phyloP scores from a whole-genome alignment of 2,113 vertebrate species.

The Apistogramma diplotaenia region DNA sequence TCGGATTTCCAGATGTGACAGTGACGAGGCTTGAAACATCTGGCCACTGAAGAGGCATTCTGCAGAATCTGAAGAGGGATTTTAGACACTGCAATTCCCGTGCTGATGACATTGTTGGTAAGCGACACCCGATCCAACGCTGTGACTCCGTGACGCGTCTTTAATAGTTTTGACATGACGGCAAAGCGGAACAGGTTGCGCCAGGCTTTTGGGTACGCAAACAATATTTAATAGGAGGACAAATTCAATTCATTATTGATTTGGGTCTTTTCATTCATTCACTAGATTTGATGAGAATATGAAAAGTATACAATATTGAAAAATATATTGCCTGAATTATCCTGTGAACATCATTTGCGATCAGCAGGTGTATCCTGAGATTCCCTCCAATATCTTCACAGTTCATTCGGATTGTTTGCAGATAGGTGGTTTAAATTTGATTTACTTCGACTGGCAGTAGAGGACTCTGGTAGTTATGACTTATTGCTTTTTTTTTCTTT shows the following conservation, averaged over 20 bases:
- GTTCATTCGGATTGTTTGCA: conserved; percentile 32
- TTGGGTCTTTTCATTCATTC: neutral
- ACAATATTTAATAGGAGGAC: neutral
- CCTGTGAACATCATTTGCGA: neutral
- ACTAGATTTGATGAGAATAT: neutral
- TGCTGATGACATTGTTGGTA: neutral
- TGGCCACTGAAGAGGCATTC: neutral
- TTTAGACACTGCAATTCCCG: neutral
- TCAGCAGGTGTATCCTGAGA: neutral
- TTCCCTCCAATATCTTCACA: conserved; percentile 15
- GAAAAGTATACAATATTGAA: neutral
- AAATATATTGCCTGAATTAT: neutral
- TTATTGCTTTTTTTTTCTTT: conserved; percentile 53
- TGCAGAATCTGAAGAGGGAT: neutral
- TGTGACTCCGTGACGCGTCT: neutral
- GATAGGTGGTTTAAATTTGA: conserved; percentile 26
- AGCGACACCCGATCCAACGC: neutral
- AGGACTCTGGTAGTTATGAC: conserved; percentile 36
- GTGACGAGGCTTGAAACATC: neutral
- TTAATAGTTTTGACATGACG: neutral
- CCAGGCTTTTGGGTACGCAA: neutral
- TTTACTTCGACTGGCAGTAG: conserved; percentile 47
- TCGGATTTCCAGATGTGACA: neutral
- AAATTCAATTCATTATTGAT: neutral
- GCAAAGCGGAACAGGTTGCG: neutral